Evolutionary conservation across 2,113 vertebrate species (phyloP), one percentile per base, ranked within the genome.

Genomic region (Pogonocichla stellata): DNA sequence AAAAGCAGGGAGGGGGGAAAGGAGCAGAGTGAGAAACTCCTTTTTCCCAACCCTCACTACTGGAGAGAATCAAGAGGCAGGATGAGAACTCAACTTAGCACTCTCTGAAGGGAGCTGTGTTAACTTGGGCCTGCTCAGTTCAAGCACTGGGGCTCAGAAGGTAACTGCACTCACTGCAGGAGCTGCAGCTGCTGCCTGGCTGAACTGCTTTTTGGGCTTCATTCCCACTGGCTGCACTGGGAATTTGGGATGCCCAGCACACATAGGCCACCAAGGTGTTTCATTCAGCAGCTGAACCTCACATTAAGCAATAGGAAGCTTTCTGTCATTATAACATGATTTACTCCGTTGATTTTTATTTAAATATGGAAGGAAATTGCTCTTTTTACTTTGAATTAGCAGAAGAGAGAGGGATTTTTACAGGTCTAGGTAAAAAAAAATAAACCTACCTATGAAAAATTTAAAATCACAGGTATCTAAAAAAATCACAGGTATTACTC

Each of bases 231-330:
- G 9, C 45, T 73, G 6, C 14, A 57, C 25, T 2, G 19, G n/a
- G 54, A 83, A 42, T 38, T 23, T 15, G 33, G 31, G 42, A 47
- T 53, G 18, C 25, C 19, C 53, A 36, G 45, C n/a, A 40, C 26
- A 43, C 3, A 3, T 0, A 40, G 38, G 29, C 38, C 38, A 34
- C 42, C 6, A 8, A 18, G 10, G 53, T 22, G 19, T 45, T 79
- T n/a, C 31, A 43, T 31, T 22, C 72, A 89, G 58, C 23, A 93
- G 48, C 48, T 87, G 69, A 92, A 22, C 14, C 23, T 71, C 61
- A 17, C 13, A 17, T 22, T 28, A 33, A 74, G 36, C 36, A 65
- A 50, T 0, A 67, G 38, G 14, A 66, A 48, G 20, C 4, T 5
- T 48, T 51, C 36, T 57, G 34, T 23, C 56, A 48, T 26, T 65